Base-by-base conservation (phyloP, 2,888 invertebrate species). In the Caenorhabditis zanzibari region DNA sequence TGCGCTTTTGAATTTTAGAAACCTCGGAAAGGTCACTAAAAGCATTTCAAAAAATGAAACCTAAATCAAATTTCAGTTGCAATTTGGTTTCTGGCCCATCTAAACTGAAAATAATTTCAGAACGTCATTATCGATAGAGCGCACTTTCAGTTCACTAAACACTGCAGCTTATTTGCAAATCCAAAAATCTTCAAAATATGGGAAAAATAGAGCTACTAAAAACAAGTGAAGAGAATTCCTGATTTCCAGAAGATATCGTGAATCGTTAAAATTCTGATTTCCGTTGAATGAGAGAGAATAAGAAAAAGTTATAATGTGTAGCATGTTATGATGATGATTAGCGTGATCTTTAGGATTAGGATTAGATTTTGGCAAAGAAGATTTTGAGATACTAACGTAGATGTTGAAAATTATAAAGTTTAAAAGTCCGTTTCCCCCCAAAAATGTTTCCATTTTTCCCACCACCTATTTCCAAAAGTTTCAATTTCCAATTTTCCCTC, bases 401-500 rank as follows among this genome's bases (percentile, higher is more conserved):
- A n/a, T n/a, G n/a, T 38, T 6, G 12, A 54, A 54, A 54, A 54
- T 5, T 12, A 9, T 10, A 54, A 54, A 24, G 54, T 54, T 54
- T 26, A 26, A 54, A 54, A 54, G 54, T 26, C 26, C 54, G 49
- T 49, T 14, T 54, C 24, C 41, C 16, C 19, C 19, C 2, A 24
- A 54, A 54, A 54, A 38, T 16, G 38, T 58, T 28, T 6, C 32
- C 58, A 35, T 19, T 12, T 38, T 38, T 19, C 32, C 22, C 14
- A 9, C 9, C 61, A 22, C 41, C 24, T 38, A 9, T 38, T 41
- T 28, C 58, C 12, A 19, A 28, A 44, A 73, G 74, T 64, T 75
- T 75, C 64, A 28, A 64, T 75, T 75, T 75, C 47, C 74, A 75
- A 44, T 56, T 74, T 74, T 75, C 74, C 19, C 74, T 75, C 74